phyloP scores from a whole-genome alignment of 1,140 invertebrate genomes.

The Pseudomyrmex concolor region DNA sequence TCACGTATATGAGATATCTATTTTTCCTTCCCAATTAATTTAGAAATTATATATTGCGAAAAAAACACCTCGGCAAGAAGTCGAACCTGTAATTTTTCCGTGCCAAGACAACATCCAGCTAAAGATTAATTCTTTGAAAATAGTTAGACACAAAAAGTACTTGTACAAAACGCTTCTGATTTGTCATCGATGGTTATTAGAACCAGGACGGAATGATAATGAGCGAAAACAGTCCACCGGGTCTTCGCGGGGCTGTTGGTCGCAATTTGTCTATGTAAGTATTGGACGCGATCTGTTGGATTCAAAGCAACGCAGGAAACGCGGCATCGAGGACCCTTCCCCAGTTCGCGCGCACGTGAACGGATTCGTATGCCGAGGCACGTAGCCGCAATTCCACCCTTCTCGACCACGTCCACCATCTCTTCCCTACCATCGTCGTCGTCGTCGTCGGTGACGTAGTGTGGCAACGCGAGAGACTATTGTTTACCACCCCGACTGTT shows the following conservation, averaged over 20 bases:
- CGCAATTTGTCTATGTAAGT: slow-evolving; percentile 72
- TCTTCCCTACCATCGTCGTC: slow-evolving; percentile 50
- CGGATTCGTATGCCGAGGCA: slow-evolving; percentile 78
- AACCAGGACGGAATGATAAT: slow-evolving; percentile 68
- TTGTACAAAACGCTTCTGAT: slow-evolving; percentile 58
- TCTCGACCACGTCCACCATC: slow-evolving; percentile 60
- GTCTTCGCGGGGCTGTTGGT: slow-evolving; percentile 50
- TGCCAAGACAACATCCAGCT: too few species aligned
- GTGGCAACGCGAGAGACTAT: too few species aligned
- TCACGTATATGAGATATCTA: too few species aligned
- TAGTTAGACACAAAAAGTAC: too few species aligned
- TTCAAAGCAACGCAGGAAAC: slow-evolving; percentile 54
- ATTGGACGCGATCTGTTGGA: slow-evolving; percentile 74
- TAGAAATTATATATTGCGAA: too few species aligned
- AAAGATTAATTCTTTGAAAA: neutral
- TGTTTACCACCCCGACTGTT: too few species aligned
- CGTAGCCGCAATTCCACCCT: slow-evolving; percentile 80
- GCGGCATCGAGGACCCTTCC: slow-evolving; percentile 30
- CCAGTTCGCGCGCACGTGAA: slow-evolving; percentile 36
- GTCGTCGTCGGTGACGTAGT: too few species aligned
- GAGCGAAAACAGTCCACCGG: slow-evolving; percentile 28
- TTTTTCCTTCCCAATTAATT: too few species aligned
- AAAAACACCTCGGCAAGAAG: too few species aligned
- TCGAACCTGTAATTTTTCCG: too few species aligned
- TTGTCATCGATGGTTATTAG: slow-evolving; percentile 66